A percentile compares a stretch with the other conserved stretches of the same genome.
phyloP scores from a whole-genome alignment of 2,113 vertebrate genomes.

The Entomyzon cyanotis region DNA sequence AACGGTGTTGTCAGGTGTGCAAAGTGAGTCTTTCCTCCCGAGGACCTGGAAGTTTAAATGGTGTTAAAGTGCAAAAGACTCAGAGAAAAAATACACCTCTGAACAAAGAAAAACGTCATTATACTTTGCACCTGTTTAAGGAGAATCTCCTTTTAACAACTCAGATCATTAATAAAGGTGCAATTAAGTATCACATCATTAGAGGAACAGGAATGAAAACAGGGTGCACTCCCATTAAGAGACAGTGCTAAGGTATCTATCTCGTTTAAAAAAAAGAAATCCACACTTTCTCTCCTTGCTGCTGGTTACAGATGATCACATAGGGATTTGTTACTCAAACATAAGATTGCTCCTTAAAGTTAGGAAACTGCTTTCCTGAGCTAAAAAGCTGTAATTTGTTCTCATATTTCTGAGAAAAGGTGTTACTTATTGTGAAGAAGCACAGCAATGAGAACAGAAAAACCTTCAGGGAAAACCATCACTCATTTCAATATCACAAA shows the following conservation, averaged over 20 bases:
- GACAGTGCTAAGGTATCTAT: not conserved
- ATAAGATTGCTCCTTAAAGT: not conserved
- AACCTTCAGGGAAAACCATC: not conserved
- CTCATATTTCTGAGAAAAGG: not conserved
- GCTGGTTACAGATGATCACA: not conserved
- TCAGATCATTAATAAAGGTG: slow-evolving; percentile 58
- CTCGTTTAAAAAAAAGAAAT: not conserved
- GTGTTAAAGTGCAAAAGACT: slow-evolving; percentile 76
- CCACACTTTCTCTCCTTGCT: not conserved
- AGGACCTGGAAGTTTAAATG: slow-evolving; percentile 78
- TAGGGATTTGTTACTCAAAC: not conserved
- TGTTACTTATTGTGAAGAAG: not conserved
- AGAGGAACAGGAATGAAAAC: slow-evolving; percentile 26
- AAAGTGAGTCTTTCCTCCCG: slow-evolving; percentile 49
- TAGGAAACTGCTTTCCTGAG: not conserved
- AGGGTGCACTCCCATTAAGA: not conserved
- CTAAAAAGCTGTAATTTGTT: not conserved
- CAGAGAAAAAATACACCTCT: slow-evolving; percentile 69
- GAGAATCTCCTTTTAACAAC: slow-evolving; percentile 65
- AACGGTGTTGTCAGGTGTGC: not conserved
- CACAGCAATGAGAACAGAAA: slow-evolving; percentile 17
- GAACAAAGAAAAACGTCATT: slow-evolving; percentile 66
- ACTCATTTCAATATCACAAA: slow-evolving; percentile 66
- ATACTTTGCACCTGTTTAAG: slow-evolving; percentile 85
- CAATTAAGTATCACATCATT: slow-evolving; percentile 55